Conservation (phyloP, 2,113 vertebrate species). For the Leucopternis melanops region DNA sequence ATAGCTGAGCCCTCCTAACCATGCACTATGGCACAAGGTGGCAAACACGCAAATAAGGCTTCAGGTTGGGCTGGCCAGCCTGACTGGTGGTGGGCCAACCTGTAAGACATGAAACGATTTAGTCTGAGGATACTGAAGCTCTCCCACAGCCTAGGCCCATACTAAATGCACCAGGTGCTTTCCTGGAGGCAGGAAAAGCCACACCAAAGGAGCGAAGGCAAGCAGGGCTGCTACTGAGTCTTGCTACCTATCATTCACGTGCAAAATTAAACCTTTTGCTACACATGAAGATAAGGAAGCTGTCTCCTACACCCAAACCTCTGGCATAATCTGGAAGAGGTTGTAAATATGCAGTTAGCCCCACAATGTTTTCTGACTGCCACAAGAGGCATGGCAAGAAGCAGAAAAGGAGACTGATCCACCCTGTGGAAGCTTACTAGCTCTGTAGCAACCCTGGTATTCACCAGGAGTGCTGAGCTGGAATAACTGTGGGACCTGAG, state of each 20-base stretch:
- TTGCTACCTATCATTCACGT: fast-evolving
- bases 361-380: background rate
- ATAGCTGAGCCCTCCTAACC: background rate
- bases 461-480: background rate
- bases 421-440: background rate
- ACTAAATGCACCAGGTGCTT: no score
- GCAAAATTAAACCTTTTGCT: background rate
- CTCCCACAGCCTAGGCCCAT: no score
- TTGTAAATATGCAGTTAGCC: background rate
- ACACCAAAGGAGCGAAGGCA: no score
- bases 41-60: background rate
- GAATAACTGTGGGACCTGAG: background rate
- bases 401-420: background rate
- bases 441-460: background rate
- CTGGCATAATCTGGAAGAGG: background rate
- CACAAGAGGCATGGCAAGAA: background rate
- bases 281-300: background rate
- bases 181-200: no score
- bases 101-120: fast-evolving
- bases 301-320: background rate
- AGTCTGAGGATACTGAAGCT: no score
- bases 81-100: background rate
- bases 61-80: background rate
- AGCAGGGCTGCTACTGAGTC: no score
- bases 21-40: background rate